Conservation (phyloP, 2,797 vertebrate genomes). For the Hydrocynus forskahlii region DNA sequence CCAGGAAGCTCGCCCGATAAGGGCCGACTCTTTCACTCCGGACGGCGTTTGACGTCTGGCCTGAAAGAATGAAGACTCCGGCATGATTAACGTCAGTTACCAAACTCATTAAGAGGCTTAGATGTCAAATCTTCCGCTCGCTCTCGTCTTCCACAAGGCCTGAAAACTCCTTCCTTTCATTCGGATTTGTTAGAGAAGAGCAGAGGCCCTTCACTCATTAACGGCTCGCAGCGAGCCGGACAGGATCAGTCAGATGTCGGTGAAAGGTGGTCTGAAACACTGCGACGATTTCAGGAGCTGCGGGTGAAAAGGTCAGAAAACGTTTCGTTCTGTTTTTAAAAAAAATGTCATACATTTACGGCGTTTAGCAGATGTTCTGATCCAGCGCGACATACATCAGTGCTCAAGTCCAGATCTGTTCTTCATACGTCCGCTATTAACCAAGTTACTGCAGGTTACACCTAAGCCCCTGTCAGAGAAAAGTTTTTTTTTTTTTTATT, state of each 20-base stretch:
- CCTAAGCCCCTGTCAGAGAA: too few relatives aligned
- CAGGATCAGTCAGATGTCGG: conserved; percentile 14
- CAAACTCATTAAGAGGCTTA: conserved; percentile 20
- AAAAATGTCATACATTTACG: too few relatives aligned
- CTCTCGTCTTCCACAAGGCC: neutral
- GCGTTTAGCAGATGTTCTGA: too few relatives aligned
- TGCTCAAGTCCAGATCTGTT: too few relatives aligned
- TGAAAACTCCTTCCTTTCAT: conserved; percentile 27
- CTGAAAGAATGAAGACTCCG: neutral
- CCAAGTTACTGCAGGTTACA: too few relatives aligned
- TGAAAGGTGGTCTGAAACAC: conserved; percentile 12
- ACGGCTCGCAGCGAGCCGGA: conserved; percentile 12
- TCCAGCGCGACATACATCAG: too few relatives aligned
- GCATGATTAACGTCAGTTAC: neutral
- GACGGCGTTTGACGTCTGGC: neutral
- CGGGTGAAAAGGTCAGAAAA: neutral
- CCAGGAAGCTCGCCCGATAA: neutral
- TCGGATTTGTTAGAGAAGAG: conserved; percentile 18
- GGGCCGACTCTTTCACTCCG: neutral
- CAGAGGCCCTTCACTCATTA: conserved; percentile 21
- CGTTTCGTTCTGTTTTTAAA: neutral
- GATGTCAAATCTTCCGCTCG: conserved; percentile 7
- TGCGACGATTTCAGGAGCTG: neutral
- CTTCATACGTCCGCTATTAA: too few relatives aligned
- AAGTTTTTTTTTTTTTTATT: too few relatives aligned